A percentile compares a stretch with the other conserved stretches of the same genome.
Conservation (phyloP, 1,140 invertebrate genomes). For the Psix sp. region DNA sequence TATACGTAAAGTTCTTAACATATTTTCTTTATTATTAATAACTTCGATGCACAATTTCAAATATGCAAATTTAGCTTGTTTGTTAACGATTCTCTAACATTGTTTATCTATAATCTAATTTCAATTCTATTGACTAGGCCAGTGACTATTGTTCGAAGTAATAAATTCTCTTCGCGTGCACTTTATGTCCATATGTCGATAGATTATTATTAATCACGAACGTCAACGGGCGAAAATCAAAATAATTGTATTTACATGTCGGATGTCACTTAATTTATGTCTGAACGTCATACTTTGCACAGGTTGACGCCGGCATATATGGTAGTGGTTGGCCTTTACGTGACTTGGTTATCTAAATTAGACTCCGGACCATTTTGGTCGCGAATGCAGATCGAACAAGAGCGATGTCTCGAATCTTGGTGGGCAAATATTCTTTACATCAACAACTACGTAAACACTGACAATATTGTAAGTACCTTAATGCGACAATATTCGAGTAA, state of each 20-base stretch:
- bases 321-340: constrained; percentile 83
- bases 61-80: no score
- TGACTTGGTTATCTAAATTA: constrained; percentile 81
- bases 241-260: constrained; percentile 53
- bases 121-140: no score
- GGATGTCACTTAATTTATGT: constrained; percentile 57
- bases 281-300: constrained; percentile 60
- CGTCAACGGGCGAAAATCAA: constrained; percentile 22
- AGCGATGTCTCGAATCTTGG: constrained; percentile 85
- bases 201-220: constrained; percentile 22
- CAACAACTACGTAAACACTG: constrained; percentile 87
- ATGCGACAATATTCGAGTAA: background rate
- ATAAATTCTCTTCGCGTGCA: background rate
- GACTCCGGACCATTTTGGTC: constrained; percentile 83
- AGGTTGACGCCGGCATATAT: constrained; percentile 85
- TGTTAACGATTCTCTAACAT: no score
- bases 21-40: no score
- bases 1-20: no score
- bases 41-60: no score
- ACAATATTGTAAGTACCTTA: constrained; percentile 79
- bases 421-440: constrained; percentile 91
- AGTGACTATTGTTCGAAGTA: no score
- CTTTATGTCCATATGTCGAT: background rate
- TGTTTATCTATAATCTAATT: no score
- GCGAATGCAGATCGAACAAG: constrained; percentile 79